Evolutionary conservation across 2,113 vertebrate genomes (phyloP), one percentile per base, ranked within the genome.

Genomic region (Mustela nigripes): DNA sequence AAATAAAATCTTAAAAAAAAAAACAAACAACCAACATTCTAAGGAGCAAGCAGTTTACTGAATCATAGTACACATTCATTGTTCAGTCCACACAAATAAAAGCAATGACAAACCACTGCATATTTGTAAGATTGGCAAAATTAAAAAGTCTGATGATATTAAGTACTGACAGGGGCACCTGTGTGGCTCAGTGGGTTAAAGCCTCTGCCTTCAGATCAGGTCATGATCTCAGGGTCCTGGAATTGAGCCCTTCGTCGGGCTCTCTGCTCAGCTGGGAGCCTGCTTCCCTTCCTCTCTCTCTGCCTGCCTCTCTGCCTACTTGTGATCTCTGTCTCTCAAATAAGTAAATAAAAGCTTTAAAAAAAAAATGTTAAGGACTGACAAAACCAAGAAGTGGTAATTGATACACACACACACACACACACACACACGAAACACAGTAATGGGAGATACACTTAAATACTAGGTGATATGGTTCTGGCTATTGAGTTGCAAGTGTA

Each of bases 161-260:
- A 65, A 53, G 28, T 93, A 50, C 48, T 50, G 48, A 50, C 48
- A 50, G 48, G 48, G 48, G 48, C 48, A 3, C 12, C 48, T 50
- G 12, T 12, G 48, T 50, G 48, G 48, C 48, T 50, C 48, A 50
- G 48, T 50, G 11, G 48, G 48, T 50, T 50, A 50, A 50, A 50
- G 48, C 48, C 48, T 50, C 48, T 50, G 48, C 48, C 11, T 50
- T 50, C 11, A 14, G 48, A 3, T 50, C 48, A 50, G 48, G 48
- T 50, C 48, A 50, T 50, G 48, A 50, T 50, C 48, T 50, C 48
- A 50, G 48, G 48, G 48, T 50, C 12, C 12, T 50, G 48, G 48
- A 14, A 50, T 50, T 1, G 12, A 50, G 48, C 2, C 48, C 48
- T 0, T 0, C 11, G 2, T 50, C 48, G 0, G 48, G 48, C 48